phyloP scores from a whole-genome alignment of 2,888 invertebrate genomes.

The Xanthia icteritia region DNA sequence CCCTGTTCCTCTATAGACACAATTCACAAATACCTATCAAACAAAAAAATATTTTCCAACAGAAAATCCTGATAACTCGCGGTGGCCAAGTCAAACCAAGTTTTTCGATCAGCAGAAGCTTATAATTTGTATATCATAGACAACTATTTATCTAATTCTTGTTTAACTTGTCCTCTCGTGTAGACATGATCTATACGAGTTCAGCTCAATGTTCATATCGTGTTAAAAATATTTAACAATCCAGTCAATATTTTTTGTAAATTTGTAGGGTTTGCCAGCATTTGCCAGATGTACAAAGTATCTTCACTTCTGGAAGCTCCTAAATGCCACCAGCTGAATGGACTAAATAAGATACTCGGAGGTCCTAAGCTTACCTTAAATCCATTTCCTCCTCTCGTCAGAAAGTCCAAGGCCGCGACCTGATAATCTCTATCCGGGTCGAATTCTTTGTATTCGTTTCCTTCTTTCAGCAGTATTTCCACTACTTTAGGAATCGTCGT shows the following conservation, averaged over 20 bases:
- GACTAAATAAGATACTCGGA: background rate
- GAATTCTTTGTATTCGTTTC: slow-evolving; percentile 88
- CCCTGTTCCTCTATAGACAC: background rate
- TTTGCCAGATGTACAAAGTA: background rate
- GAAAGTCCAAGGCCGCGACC: slow-evolving; percentile 90
- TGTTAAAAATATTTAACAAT: background rate
- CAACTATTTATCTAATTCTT: background rate
- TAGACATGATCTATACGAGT: background rate
- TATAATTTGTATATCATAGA: background rate
- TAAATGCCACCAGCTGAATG: background rate
- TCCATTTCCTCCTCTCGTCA: slow-evolving; percentile 92
- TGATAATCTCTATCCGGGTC: slow-evolving; percentile 90
- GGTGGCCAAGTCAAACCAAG: background rate
- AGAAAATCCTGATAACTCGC: background rate
- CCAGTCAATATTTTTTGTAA: no score
- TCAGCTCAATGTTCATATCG: background rate
- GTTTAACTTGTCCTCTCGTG: background rate
- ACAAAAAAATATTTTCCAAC: background rate
- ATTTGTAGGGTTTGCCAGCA: background rate
- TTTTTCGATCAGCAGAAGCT: background rate
- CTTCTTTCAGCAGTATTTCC: slow-evolving; percentile 90
- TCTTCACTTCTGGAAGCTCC: background rate
- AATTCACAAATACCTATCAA: background rate
- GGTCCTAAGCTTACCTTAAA: slow-evolving; percentile 81
- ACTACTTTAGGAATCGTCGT: slow-evolving; percentile 87